Conservation (phyloP, 2,888 invertebrate species). For the Arrhopalites spinosus region DNA sequence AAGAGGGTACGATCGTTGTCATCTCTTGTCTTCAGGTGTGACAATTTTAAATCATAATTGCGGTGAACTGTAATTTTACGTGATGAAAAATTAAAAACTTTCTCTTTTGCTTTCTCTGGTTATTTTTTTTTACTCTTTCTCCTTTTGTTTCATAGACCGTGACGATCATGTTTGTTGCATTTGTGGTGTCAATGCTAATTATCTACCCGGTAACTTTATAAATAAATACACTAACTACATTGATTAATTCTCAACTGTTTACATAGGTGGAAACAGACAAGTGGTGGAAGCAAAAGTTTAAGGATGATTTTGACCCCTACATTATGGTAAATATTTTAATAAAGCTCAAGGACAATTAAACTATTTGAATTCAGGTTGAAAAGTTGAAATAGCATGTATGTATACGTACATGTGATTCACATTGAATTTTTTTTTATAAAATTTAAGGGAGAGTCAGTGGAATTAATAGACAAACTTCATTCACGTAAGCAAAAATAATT, state of each 20-base stretch:
- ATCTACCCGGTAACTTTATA: too few relatives aligned
- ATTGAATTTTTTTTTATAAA: too few relatives aligned
- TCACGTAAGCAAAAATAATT: conserved; percentile 35
- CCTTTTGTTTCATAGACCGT: conserved; percentile 27
- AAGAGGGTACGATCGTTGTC: conserved; percentile 46
- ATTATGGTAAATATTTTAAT: background rate
- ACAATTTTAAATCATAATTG: background rate
- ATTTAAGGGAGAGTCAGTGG: conserved; percentile 34
- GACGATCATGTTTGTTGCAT: conserved; percentile 10
- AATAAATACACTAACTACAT: too few relatives aligned
- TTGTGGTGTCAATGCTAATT: conserved; percentile 23
- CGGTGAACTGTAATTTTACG: background rate
- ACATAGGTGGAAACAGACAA: conserved; percentile 24
- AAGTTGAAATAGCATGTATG: too few relatives aligned
- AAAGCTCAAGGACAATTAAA: too few relatives aligned
- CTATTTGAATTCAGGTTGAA: too few relatives aligned
- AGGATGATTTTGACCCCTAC: conserved; percentile 48
- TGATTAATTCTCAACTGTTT: too few relatives aligned
- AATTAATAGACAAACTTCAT: conserved; percentile 39
- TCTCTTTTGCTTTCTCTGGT: conserved; percentile 7
- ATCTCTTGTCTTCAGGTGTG: conserved; percentile 40
- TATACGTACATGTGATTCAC: too few relatives aligned
- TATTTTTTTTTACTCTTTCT: background rate
- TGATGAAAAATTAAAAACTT: background rate
- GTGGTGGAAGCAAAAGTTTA: conserved; percentile 48